phyloP scores from a whole-genome alignment of 2,113 vertebrate genomes.

The Sardina pilchardus region DNA sequence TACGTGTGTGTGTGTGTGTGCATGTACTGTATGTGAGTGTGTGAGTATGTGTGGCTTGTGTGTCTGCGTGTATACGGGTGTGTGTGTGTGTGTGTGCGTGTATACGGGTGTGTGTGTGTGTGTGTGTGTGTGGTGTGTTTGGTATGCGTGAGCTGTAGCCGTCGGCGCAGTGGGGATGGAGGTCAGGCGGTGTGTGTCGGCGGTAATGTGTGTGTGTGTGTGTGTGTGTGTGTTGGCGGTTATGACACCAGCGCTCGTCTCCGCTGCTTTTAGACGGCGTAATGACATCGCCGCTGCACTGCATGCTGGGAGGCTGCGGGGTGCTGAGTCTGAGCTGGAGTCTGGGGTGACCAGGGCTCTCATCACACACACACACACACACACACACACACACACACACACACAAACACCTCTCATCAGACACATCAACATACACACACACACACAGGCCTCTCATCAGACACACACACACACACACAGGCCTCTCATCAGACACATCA shows the following conservation, averaged over 20 bases:
- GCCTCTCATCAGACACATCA: background rate
- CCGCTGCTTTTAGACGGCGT: slow-evolving; percentile 82
- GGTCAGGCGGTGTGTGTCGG: slow-evolving; percentile 72
- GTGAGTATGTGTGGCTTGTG: slow-evolving; percentile 49
- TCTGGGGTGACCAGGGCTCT: too few relatives aligned
- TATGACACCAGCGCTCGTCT: slow-evolving; percentile 77
- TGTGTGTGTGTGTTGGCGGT: slow-evolving; percentile 74
- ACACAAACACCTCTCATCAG: background rate
- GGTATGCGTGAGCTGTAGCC: slow-evolving; percentile 78
- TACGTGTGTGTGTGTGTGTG: background rate
- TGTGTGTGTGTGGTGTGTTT: slow-evolving; percentile 63
- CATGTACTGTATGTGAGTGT: too few relatives aligned
- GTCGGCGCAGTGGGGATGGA: slow-evolving; percentile 67
- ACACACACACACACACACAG: background rate
- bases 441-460: background rate
- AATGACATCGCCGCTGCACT: slow-evolving; percentile 83
- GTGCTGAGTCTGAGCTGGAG: too few relatives aligned
- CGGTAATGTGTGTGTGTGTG: too few relatives aligned
- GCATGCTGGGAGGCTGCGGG: slow-evolving; percentile 81
- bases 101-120: background rate
- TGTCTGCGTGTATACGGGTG: slow-evolving; percentile 72
- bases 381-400: background rate
- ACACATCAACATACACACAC: background rate
- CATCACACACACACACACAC: background rate
- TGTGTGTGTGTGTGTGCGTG: slow-evolving; percentile 13